Percentiles rank a stretch among this genome's conserved stretches.
phyloP scores from a whole-genome alignment of 1,140 invertebrate species.

The Akabosia matsudoensis region DNA sequence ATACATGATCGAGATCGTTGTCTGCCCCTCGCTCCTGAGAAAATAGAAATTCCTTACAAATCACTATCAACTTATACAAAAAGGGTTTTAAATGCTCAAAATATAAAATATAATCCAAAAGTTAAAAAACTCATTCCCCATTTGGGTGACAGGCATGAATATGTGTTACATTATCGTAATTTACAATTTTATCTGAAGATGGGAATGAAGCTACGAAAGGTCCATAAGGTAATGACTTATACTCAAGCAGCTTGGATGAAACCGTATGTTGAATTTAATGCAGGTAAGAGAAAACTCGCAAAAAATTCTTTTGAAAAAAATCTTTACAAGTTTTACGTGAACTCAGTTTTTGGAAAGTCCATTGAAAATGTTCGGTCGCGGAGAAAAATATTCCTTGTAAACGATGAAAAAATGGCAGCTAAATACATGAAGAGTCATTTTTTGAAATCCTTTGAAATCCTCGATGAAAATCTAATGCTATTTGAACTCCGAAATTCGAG shows the following conservation, averaged over 20 bases:
- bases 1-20: slow-evolving; percentile 45
- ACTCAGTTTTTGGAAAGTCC: slow-evolving; percentile 45
- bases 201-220: slow-evolving; percentile 21
- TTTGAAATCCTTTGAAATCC: slow-evolving; percentile 42
- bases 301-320: slow-evolving; percentile 23
- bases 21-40: slow-evolving; percentile 45
- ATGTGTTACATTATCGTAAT: slow-evolving; percentile 23
- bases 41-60: not conserved
- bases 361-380: slow-evolving; percentile 49
- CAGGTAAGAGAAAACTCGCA: not conserved
- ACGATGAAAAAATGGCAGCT: slow-evolving; percentile 32
- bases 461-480: slow-evolving; percentile 30
- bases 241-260: not conserved
- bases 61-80: slow-evolving; percentile 25
- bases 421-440: slow-evolving; percentile 42
- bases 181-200: slow-evolving; percentile 22
- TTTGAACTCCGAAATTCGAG: slow-evolving; percentile 32
- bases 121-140: not conserved
- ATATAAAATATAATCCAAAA: not conserved
- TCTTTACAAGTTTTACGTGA: slow-evolving; percentile 22
- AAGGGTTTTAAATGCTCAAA: not conserved
- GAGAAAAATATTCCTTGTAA: slow-evolving; percentile 39
- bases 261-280: slow-evolving; percentile 16
- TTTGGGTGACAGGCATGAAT: slow-evolving; percentile 22
- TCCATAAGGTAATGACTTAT: slow-evolving; percentile 11